Percentiles rank a stretch among this genome's conserved stretches.
Evolutionary conservation across 2,888 invertebrate genomes (phyloP).

Genomic region (Drosophila lacicola): DNA sequence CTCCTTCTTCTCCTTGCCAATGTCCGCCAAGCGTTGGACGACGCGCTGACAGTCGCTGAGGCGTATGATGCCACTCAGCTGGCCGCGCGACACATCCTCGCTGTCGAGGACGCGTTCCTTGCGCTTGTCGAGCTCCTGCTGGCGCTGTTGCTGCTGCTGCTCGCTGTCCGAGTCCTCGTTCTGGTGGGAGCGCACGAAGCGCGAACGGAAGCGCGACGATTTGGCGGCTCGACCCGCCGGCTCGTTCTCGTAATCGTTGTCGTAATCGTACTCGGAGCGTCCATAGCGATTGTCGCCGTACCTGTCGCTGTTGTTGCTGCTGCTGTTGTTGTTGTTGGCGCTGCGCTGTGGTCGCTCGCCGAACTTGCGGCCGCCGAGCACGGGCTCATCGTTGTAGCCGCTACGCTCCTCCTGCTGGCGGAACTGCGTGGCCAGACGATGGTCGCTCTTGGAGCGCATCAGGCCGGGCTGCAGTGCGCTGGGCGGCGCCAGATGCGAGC

Average conservation of each 20-base stretch:
- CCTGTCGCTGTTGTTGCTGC: slow-evolving; percentile 83
- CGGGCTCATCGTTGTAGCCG: slow-evolving; percentile 89
- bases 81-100: slow-evolving; percentile 94
- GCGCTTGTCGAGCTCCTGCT: slow-evolving; percentile 87
- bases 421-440: slow-evolving; percentile 94
- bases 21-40: slow-evolving; percentile 94
- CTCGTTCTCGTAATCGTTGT: slow-evolving; percentile 90
- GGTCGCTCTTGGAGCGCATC: slow-evolving; percentile 97
- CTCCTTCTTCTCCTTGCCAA: slow-evolving; percentile 91
- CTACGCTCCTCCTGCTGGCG: slow-evolving; percentile 94
- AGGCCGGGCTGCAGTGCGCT: slow-evolving; percentile 90
- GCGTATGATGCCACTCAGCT: slow-evolving; percentile 95
- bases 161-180: slow-evolving; percentile 93
- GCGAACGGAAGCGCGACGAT: slow-evolving; percentile 89
- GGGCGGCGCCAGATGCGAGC: slow-evolving; percentile 87
- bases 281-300: slow-evolving; percentile 86
- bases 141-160: slow-evolving; percentile 87
- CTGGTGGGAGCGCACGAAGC: slow-evolving; percentile 89
- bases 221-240: slow-evolving; percentile 87
- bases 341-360: slow-evolving; percentile 88
- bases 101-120: slow-evolving; percentile 93
- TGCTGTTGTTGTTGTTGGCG: slow-evolving; percentile 83
- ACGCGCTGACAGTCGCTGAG: slow-evolving; percentile 95
- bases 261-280: slow-evolving; percentile 86
- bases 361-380: slow-evolving; percentile 91